Base-by-base conservation (phyloP, 2,797 vertebrate genomes). In the Ambastaia sidthimunki region DNA sequence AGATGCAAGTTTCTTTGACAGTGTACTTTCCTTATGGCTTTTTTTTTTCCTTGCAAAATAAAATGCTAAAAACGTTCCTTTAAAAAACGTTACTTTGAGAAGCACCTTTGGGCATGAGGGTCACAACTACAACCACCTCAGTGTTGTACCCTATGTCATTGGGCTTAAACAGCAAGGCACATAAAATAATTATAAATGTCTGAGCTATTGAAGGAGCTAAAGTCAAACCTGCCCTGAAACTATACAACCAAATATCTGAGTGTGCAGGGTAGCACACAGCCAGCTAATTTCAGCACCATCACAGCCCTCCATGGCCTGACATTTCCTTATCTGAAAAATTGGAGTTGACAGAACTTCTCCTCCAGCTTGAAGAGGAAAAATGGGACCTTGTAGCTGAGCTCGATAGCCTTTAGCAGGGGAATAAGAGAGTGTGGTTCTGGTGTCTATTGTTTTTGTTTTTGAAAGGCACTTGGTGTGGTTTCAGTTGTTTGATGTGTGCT, bases 291-390 rank as follows among this genome's bases (percentile, higher is more conserved):
- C 73, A 80, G 67, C 55, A 50, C 18, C 72, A 70, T 70, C 50
- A 10, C 21, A 15, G 75, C 72, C 72, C 81, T 76, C 37, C 3
- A 41, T 83, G 75, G 69, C 73, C 65, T 71, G 81, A 86, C 81
- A 81, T 80, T 82, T 78, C 55, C 72, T 71, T 78, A 52, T 83
- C 78, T 74, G 55, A 68, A 72, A 74, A 80, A 85, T 62, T 47
- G 62, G 71, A 73, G 63, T 50, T 74, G 77, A 85, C 81, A 82
- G 80, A 78, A 81, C 55, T 59, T 79, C 68, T 76, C 76, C 71
- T 82, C 52, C 18, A 60, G 73, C 47, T 57, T 70, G n/a, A 74
- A 65, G 66, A 69, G 19, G 41, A 31, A 55, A 80, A 83, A 62
- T 52, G 71, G 75, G 34, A 50, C 34, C 67, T 78, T 28, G 60